Conservation (phyloP, 2,797 vertebrate species). For the Sylvia borin region DNA sequence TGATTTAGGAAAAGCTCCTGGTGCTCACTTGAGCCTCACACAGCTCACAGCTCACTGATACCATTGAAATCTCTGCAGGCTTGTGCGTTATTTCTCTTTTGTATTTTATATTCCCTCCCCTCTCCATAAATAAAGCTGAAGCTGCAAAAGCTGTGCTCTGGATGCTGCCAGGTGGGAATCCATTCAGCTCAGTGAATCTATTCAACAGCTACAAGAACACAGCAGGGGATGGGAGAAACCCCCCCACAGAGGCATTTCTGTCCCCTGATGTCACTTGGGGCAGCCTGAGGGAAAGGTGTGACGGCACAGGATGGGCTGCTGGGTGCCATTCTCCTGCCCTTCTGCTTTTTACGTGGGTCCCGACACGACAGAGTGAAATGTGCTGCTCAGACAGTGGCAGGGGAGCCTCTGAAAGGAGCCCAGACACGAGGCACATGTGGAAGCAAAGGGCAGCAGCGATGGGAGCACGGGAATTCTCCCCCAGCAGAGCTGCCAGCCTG, state of each 20-base stretch:
- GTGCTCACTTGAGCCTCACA: background rate
- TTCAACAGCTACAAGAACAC: constrained; percentile 5
- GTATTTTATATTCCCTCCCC: constrained; percentile 19
- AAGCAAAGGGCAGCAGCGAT: background rate
- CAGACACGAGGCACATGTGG: background rate
- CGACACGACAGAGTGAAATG: background rate
- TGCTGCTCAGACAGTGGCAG: background rate
- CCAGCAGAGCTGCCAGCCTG: background rate
- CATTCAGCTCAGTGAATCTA: constrained; percentile 39
- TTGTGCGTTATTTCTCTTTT: constrained; percentile 13
- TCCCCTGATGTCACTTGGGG: background rate
- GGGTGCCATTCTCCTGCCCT: background rate
- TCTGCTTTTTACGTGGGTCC: background rate
- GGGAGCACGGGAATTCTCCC: background rate
- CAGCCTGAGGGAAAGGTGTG: background rate
- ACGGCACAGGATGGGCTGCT: background rate
- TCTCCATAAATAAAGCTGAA: constrained; percentile 38
- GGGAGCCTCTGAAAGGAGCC: background rate
- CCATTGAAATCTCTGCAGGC: background rate
- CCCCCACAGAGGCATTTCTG: background rate
- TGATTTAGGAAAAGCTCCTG: background rate
- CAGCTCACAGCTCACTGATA: background rate
- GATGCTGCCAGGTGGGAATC: constrained; percentile 53
- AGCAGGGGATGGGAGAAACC: background rate
- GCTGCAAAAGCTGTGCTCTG: constrained; percentile 1